A percentile compares a stretch with the other conserved stretches of the same genome.
Evolutionary conservation across 1,140 invertebrate genomes (phyloP).

Genomic region (Drosophila auraria): DNA sequence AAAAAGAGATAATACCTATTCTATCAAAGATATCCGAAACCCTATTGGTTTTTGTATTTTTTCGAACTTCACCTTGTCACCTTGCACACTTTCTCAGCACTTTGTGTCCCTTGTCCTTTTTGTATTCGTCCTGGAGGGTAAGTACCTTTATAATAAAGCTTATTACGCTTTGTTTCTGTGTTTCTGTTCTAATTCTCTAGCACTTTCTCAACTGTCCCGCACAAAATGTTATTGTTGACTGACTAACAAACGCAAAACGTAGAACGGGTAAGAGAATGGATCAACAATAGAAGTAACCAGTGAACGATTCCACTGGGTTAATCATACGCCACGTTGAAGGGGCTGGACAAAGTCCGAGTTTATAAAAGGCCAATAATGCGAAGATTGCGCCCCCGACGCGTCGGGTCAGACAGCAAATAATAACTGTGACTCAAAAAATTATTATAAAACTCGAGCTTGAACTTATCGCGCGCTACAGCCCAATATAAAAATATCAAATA

Average conservation of each 20-base stretch:
- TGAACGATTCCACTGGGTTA: slow-evolving; percentile 26
- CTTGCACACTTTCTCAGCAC: slow-evolving; percentile 38
- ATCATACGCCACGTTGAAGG: slow-evolving; percentile 54
- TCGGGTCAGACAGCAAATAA: slow-evolving; percentile 54
- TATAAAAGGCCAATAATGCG: slow-evolving; percentile 32
- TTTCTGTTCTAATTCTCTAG: slow-evolving; percentile 21
- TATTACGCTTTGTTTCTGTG: not conserved
- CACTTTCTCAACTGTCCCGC: slow-evolving; percentile 50
- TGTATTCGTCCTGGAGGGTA: slow-evolving; percentile 55
- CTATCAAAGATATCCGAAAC: not conserved
- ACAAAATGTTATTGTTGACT: slow-evolving; percentile 62
- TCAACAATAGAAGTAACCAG: slow-evolving; percentile 25
- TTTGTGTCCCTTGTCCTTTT: slow-evolving; percentile 16
- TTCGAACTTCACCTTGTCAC: slow-evolving; percentile 30
- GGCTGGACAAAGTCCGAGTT: slow-evolving; percentile 39
- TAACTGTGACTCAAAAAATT: slow-evolving; percentile 66
- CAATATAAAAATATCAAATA: slow-evolving; percentile 1
- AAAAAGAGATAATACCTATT: not conserved
- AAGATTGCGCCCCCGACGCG: slow-evolving; percentile 32
- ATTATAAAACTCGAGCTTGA: slow-evolving; percentile 14
- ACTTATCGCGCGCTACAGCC: slow-evolving; percentile 27
- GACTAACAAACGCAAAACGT: slow-evolving; percentile 25
- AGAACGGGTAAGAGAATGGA: slow-evolving; percentile 20
- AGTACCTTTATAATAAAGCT: slow-evolving; percentile 35
- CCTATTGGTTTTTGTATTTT: not conserved